Conservation (phyloP, 2,113 vertebrate genomes). For the Coptodon bakossiorum region DNA sequence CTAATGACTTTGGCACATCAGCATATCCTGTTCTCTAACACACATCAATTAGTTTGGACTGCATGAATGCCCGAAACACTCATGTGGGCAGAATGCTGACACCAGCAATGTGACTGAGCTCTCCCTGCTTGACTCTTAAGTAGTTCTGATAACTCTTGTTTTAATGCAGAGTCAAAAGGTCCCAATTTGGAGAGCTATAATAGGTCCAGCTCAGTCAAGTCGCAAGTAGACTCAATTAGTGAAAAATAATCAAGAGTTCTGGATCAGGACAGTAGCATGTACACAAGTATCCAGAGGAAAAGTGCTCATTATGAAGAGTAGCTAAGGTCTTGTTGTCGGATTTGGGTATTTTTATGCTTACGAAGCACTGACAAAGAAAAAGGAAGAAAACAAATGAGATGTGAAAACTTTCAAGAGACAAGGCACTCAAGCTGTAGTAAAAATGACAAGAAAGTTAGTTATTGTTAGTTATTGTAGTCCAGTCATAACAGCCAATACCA, state of each 20-base stretch:
- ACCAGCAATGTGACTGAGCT: conserved; percentile 8
- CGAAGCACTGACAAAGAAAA: background rate
- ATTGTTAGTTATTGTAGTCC: background rate
- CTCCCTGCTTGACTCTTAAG: conserved; percentile 9
- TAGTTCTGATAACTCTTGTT: background rate
- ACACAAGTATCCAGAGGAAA: background rate
- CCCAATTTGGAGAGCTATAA: background rate
- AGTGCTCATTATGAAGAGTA: background rate
- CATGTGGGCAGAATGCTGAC: conserved; percentile 44
- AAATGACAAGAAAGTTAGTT: background rate
- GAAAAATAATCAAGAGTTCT: background rate
- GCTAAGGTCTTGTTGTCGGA: background rate
- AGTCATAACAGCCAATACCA: background rate
- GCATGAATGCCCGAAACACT: conserved; percentile 32
- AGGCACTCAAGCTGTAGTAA: background rate
- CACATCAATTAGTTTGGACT: conserved; percentile 55
- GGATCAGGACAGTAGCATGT: background rate
- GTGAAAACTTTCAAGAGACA: background rate
- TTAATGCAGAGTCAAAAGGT: conserved; percentile 24
- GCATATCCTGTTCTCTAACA: conserved; percentile 35
- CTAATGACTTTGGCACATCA: conserved; percentile 61
- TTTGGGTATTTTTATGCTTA: background rate
- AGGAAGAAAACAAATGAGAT: background rate
- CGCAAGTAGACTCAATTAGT: background rate
- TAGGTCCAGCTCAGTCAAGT: background rate